Conservation (phyloP, 2,797 vertebrate species). For the Pogonophryne albipinna region DNA sequence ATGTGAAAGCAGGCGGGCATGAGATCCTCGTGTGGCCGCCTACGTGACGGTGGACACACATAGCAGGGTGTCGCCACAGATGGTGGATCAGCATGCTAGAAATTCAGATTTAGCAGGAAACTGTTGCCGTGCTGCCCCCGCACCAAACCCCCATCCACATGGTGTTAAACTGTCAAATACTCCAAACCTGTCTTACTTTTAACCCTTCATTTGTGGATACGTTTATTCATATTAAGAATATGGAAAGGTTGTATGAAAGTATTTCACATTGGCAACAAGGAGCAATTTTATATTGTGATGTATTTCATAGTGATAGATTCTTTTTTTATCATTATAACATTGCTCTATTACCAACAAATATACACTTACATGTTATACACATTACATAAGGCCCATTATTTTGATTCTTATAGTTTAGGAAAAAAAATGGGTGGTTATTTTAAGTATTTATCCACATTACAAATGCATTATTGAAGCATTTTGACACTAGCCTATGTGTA, state of each 20-base stretch:
- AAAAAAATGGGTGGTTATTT: not conserved
- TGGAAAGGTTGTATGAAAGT: not conserved
- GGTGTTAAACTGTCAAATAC: constrained; percentile 33
- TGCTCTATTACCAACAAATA: not conserved
- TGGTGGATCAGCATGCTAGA: constrained; percentile 73
- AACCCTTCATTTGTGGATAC: not conserved
- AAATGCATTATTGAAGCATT: not conserved
- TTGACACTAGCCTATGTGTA: not conserved
- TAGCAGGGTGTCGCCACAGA: constrained; percentile 69
- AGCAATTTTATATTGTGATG: not conserved
- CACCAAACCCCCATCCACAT: constrained; percentile 55
- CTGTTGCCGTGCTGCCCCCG: constrained; percentile 61
- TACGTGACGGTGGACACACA: constrained; percentile 52
- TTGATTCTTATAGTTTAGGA: not conserved
- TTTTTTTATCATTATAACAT: no score
- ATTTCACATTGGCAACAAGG: not conserved
- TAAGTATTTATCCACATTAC: not conserved
- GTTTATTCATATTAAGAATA: constrained; percentile 4
- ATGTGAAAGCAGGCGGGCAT: constrained; percentile 32
- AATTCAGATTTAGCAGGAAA: constrained; percentile 60
- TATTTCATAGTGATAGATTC: no score
- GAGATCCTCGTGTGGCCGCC: constrained; percentile 54
- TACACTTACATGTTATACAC: not conserved
- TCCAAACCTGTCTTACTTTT: constrained; percentile 24
- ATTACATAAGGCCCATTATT: not conserved